phyloP scores from a whole-genome alignment of 2,888 invertebrate genomes.

The Slavum lentiscoides region DNA sequence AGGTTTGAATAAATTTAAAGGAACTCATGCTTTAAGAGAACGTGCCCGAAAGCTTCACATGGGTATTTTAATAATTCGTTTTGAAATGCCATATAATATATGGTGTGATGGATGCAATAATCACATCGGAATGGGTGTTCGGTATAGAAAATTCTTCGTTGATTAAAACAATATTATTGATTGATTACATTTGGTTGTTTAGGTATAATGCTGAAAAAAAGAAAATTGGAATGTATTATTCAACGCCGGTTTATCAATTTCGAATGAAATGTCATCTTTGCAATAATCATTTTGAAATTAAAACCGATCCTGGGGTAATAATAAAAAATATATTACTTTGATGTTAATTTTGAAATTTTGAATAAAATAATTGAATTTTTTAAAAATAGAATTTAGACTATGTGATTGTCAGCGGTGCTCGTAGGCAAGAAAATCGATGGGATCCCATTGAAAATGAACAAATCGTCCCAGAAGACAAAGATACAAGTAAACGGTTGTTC shows the following conservation, averaged over 20 bases:
- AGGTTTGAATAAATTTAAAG: slow-evolving; percentile 87
- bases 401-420: slow-evolving; percentile 89
- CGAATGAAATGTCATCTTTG: slow-evolving; percentile 99
- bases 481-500: slow-evolving; percentile 82
- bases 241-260: slow-evolving; percentile 96
- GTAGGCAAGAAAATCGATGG: slow-evolving; percentile 97
- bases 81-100: slow-evolving; percentile 99
- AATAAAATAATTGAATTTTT: slow-evolving; percentile 2
- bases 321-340: not conserved
- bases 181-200: slow-evolving; percentile 34
- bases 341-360: not conserved
- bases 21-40: slow-evolving; percentile 93
- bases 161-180: not conserved
- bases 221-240: slow-evolving; percentile 96
- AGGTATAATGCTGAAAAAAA: slow-evolving; percentile 93
- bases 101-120: slow-evolving; percentile 99
- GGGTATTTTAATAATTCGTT: slow-evolving; percentile 94
- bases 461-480: slow-evolving; percentile 88
- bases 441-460: slow-evolving; percentile 96
- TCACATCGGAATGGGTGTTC: slow-evolving; percentile 98
- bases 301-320: slow-evolving; percentile 84
- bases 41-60: slow-evolving; percentile 91
- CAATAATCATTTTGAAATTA: slow-evolving; percentile 95
- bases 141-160: slow-evolving; percentile 59
- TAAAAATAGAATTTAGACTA: slow-evolving; percentile 87